These are phyloP conservation scores for Mus caroli DNA, from an alignment of 2,797 vertebrate species.

Conservation along the genomic window DNA sequence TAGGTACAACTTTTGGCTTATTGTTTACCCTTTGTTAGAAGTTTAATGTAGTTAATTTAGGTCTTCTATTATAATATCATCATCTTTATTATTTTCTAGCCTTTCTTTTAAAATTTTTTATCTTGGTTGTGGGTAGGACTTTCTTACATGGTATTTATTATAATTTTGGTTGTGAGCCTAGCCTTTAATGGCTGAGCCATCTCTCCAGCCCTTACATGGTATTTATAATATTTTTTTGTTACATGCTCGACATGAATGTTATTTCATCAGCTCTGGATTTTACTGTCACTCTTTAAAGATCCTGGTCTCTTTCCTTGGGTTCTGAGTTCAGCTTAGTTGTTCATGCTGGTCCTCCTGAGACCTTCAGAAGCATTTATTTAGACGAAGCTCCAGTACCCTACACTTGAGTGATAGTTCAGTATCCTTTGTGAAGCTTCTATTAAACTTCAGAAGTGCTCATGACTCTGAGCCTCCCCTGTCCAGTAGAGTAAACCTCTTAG, in stretches of 20 bases:
- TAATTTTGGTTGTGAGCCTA: background rate
- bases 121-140: background rate
- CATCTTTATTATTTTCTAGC: background rate
- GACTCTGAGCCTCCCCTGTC: background rate
- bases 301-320: background rate
- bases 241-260: background rate
- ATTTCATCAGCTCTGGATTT: background rate
- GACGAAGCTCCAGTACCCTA: background rate
- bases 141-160: background rate
- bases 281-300: constrained; percentile 26
- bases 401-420: background rate
- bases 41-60: background rate
- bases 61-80: background rate
- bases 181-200: too few species aligned
- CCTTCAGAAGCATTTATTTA: background rate
- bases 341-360: background rate
- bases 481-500: background rate
- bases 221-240: background rate
- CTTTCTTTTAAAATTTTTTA: constrained; percentile 12
- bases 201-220: background rate
- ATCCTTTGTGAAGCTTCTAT: background rate
- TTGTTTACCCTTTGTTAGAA: background rate
- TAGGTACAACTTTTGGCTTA: background rate
- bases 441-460: background rate
- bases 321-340: background rate